These are phyloP conservation scores for Sorex araneus DNA, from an alignment of 2,113 vertebrate genomes.

Conservation along the genomic window DNA sequence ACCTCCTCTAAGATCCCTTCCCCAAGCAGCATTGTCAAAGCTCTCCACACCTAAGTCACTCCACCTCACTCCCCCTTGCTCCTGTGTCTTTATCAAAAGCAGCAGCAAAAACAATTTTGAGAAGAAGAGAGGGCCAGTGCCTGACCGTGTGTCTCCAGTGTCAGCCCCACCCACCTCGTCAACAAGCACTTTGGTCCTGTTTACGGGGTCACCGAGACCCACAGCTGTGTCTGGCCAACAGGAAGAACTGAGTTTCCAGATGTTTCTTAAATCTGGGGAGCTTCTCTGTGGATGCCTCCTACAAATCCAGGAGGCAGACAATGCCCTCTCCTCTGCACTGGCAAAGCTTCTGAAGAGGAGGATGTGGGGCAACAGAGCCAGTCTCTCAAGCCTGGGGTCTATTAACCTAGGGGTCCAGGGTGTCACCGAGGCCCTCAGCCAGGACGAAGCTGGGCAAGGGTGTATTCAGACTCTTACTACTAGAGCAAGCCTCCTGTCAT, in stretches of 20 bases:
- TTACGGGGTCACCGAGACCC: no score
- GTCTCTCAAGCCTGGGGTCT: not conserved
- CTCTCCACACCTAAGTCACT: no score
- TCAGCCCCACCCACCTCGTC: no score
- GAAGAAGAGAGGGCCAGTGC: no score
- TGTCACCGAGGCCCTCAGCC: not conserved
- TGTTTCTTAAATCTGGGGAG: not conserved
- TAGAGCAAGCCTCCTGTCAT: fast-evolving
- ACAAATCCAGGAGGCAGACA: not conserved
- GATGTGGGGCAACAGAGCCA: not conserved
- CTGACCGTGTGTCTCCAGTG: no score
- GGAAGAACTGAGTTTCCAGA: fast-evolving
- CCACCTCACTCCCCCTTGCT: no score
- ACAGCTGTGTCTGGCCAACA: not conserved
- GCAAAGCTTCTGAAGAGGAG: not conserved
- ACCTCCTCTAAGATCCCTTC: not conserved
- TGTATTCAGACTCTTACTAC: not conserved
- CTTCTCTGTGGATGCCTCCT: not conserved
- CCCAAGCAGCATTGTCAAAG: not conserved
- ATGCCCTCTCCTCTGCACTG: not conserved
- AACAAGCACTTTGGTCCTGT: no score
- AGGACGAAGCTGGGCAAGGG: no score
- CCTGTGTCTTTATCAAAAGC: no score
- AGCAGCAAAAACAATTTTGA: no score
- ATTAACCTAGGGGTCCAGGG: no score